phyloP scores from a whole-genome alignment of 2,888 invertebrate genomes.

The Meandrusa payeni region DNA sequence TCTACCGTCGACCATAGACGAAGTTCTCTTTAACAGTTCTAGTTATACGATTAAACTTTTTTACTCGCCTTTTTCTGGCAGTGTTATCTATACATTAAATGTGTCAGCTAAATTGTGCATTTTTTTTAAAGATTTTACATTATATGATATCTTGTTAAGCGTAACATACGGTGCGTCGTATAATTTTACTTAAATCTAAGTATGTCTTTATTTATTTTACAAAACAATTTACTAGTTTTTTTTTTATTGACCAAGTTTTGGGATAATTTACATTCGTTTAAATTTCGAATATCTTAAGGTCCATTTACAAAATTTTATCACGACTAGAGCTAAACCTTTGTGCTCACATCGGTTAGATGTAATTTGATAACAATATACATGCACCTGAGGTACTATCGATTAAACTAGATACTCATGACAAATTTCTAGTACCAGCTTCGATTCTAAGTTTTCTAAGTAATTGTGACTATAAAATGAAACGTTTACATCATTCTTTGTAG shows the following conservation, averaged over 20 bases:
- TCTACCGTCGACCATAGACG: background rate
- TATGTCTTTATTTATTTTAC: constrained; percentile 9
- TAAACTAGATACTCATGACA: too few species aligned
- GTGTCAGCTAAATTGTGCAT: constrained; percentile 37
- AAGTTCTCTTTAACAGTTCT: background rate
- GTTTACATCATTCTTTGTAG: too few species aligned
- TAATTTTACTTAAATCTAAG: constrained; percentile 11
- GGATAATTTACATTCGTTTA: background rate
- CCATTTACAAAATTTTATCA: constrained; percentile 1
- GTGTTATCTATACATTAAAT: constrained; percentile 39
- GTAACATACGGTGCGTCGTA: constrained; percentile 22
- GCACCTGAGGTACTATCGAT: background rate
- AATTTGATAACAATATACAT: constrained; percentile 1
- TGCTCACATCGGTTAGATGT: background rate
- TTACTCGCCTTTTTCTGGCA: background rate
- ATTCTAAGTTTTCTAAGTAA: too few species aligned
- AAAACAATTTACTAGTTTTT: constrained; percentile 15
- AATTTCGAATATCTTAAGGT: background rate
- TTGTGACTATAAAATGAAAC: too few species aligned
- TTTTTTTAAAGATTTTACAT: constrained; percentile 36
- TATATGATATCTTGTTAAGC: constrained; percentile 29
- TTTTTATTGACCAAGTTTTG: background rate
- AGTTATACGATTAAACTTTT: background rate
- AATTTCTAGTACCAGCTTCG: too few species aligned
- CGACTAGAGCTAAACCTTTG: constrained; percentile 14